Base-by-base conservation (phyloP, 2,888 invertebrate species). In the Chorisops tibialis region DNA sequence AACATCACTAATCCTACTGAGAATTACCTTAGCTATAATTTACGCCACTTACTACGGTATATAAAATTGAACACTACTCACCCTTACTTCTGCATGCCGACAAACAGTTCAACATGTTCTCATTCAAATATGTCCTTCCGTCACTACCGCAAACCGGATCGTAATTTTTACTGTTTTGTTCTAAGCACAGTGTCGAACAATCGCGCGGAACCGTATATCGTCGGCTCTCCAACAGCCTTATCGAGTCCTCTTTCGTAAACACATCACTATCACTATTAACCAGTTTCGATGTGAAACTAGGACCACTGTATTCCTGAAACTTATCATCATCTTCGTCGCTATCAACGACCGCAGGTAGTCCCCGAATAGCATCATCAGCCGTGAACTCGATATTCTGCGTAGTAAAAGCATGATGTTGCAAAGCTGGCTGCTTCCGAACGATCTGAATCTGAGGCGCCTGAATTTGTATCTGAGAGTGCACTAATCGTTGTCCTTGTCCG, bases 71-170 rank as follows among this genome's bases (percentile, higher is more conserved):
- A 30, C 30, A 30, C 2, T 22, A 56, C 56, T 56, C 18, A 56
- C 56, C 30, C 4, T 18, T 43, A 7, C 30, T 35, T 19, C 56
- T 56, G 22, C 56, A 56, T 11, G 43, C n/a, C 11, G 43, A 16
- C 45, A 56, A 19, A 30, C 56, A 56, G 3, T 43, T 2, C 7
- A 77, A 69, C 47, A 69, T 69, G 12, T 69, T 73, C 4, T 43
- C 24, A 56, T 78, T 78, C 38, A 70, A 71, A 67, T 78, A 78
- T 63, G 70, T 74, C 45, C 69, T 59, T 22, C 62, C 67, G 64
- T 78, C 74, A 38, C 69, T 72, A 59, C 78, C 78, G 62, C 78
- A 78, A 9, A 77, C 69, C 1, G 78, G 78, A 69, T 78, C 78
- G 47, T 78, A 78, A 18, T 56, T 56, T 45, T 56, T 56, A 14